Base-by-base conservation (phyloP, 2,888 invertebrate genomes). In the Incurvaria masculella region DNA sequence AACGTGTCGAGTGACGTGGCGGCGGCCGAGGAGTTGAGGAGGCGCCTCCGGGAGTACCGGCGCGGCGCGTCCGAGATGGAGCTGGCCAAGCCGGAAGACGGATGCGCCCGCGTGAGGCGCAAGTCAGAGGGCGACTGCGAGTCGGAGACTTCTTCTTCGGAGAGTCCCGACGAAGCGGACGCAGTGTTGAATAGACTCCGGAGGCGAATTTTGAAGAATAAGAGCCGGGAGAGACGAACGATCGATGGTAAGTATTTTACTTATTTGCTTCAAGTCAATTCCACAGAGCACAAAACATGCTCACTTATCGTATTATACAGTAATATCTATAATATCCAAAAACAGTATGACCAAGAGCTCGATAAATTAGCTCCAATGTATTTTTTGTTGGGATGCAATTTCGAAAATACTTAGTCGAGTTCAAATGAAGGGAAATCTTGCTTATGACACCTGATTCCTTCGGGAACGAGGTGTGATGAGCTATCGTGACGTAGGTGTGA, bases 121-220 rank as follows among this genome's bases (percentile, higher is more conserved):
- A 56, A 65, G 62, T 70, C 54, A 64, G 65, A 62, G 69, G 63
- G 53, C 60, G 61, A 55, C 59, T 64, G 57, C 59, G 65, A 64
- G 56, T 11, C 16, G 14, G 17, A 42, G 20, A 70, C 72, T 60
- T 78, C 79, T 51, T 79, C 79, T 40, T 79, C 79, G 21, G 79
- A 79, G 60, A 79, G 79, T 62, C 66, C 79, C 49, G 79, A 79
- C 56, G 79, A 79, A 60, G 79, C 79, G 48, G 79, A 79, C 63
- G 61, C 73, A 50, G 70, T 79, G 59, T 71, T 79, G 54, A 72
- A 66, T 64, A 69, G 79, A 42, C 62, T 79, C 55, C 72, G 73
- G 64, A 69, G 79, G 59, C 69, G 79, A 58, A 79, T 79, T 63
- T 68, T 75, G 52, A 75, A 68, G 61, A 79, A 79, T 62, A 78